Conservation (phyloP, 2,797 vertebrate genomes). For the Gila robusta region DNA sequence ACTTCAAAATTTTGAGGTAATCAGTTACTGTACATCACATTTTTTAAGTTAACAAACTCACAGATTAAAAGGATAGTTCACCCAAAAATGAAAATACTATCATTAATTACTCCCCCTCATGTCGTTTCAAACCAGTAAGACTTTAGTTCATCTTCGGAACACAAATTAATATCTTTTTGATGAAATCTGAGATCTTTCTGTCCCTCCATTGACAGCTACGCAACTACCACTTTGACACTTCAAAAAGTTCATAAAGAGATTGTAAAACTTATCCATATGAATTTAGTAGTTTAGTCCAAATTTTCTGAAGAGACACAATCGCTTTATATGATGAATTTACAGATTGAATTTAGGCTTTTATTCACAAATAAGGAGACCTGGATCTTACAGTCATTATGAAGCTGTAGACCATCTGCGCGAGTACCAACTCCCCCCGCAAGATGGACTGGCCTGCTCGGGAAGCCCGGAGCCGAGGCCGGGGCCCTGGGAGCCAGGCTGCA, state of each 20-base stretch:
- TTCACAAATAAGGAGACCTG: constrained; percentile 42
- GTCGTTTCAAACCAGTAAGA: neutral
- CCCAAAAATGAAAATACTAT: neutral
- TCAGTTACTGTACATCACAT: neutral
- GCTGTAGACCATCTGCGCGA: constrained; percentile 62
- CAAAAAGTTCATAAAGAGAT: neutral
- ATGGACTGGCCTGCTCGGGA: constrained; percentile 70
- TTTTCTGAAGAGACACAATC: no score
- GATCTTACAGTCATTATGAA: constrained; percentile 75
- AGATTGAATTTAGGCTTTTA: no score
- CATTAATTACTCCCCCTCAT: no score
- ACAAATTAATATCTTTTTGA: no score
- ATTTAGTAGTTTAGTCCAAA: no score
- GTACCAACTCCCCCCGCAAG: constrained; percentile 53
- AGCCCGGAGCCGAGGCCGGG: constrained; percentile 73
- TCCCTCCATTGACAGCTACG: neutral
- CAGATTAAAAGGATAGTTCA: neutral
- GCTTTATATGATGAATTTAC: no score
- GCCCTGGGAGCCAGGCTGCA: constrained; percentile 82
- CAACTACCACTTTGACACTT: no score
- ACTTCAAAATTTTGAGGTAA: neutral
- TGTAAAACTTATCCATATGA: neutral
- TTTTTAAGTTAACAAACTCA: neutral
- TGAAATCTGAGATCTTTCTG: neutral
- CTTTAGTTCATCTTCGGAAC: neutral